Evolutionary conservation across 1,140 invertebrate species (phyloP).

Genomic region (Nixonia krombeini): DNA sequence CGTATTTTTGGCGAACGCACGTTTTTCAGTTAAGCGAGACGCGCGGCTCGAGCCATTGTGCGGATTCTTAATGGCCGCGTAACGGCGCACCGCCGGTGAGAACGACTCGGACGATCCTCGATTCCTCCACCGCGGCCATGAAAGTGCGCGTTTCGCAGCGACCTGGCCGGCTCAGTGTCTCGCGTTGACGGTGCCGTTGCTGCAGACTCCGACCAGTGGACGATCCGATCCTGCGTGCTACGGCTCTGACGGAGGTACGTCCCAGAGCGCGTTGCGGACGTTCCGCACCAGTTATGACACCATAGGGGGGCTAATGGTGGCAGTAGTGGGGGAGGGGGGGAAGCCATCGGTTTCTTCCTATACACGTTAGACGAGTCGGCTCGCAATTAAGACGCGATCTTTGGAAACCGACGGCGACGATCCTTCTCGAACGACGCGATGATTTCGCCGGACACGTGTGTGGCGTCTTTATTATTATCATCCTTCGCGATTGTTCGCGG

Average conservation of each 20-base stretch:
- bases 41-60: not conserved
- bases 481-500: no score
- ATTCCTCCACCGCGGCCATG: not conserved
- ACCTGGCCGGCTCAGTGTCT: not conserved
- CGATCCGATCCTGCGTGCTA: not conserved
- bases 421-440: no score
- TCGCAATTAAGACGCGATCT: no score
- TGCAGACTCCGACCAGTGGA: not conserved
- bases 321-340: no score
- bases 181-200: not conserved
- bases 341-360: no score
- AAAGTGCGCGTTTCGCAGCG: not conserved
- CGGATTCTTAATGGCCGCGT: not conserved
- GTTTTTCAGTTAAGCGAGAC: conserved; percentile 7
- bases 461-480: no score
- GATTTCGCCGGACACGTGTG: no score
- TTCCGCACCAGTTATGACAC: no score
- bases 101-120: not conserved
- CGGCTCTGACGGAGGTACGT: not conserved
- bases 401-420: no score
- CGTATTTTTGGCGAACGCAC: conserved; percentile 19
- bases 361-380: no score
- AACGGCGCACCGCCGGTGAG: not conserved
- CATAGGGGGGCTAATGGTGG: no score
- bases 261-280: no score